Evolutionary conservation across 2,113 vertebrate species (phyloP), one percentile per base, ranked within the genome.

Genomic region (Corythornis madagascariensis): DNA sequence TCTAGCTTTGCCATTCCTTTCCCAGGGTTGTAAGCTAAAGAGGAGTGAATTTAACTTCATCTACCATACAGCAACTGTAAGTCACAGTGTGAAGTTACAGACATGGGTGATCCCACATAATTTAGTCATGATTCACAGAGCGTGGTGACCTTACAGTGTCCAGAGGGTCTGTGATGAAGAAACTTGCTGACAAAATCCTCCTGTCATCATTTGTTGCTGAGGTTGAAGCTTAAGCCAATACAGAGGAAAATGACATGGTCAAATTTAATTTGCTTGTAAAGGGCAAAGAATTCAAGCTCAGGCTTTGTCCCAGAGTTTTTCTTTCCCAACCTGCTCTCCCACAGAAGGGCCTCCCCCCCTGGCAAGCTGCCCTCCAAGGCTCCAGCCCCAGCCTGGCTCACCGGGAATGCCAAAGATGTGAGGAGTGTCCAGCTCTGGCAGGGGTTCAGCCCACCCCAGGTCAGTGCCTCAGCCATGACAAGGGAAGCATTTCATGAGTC

Each of bases 111-210:
- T 74, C 38, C 78, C 26, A 11, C 19, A 0, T 26, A 16, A 28
- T 13, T 57, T 14, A 45, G 75, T 8, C n/a, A 11, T 9, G 56
- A 31, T n/a, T n/a, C 0, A 6, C 3, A 0, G 59, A 52, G 35
- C 4, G 43, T 31, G 42, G 38, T 59, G 43, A 63, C 92, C 69
- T 84, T 55, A 31, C 50, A 4, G 24, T 26, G 31, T 40, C 50
- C 71, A 69, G 71, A 35, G 35, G 43, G 60, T 53, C 55, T 0
- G 1, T 8, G 17, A n/a, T 33, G 75, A 88, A 59, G 70, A 57
- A 83, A 50, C 55, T 69, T 73, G 56, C 56, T 60, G 56, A 92
- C 61, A 86, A 73, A 78, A 53, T 38, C 53, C 13, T 82, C 40
- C 38, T 33, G 33, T 83, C 61, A 38, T 43, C 12, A 5, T 89